Conservation (phyloP, 2,113 vertebrate species). For the Tricholaema leucomelas region DNA sequence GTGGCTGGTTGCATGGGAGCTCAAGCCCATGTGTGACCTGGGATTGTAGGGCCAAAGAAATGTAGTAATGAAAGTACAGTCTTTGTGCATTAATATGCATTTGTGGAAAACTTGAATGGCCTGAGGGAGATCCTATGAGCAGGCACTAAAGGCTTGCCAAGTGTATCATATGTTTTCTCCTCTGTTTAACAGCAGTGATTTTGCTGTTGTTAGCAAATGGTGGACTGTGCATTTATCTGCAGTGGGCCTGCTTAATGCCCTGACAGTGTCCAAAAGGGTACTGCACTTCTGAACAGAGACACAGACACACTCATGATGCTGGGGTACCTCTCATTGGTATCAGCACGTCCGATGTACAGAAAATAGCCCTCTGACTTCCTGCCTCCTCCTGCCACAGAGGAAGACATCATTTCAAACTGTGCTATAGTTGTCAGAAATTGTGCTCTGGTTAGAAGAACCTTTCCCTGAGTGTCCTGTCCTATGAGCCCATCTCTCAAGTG, state of each 20-base stretch:
- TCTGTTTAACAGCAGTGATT: not conserved
- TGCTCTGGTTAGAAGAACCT: not conserved
- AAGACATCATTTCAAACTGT: not conserved
- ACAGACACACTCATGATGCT: not conserved
- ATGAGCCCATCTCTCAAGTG: not conserved
- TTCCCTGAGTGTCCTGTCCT: not conserved
- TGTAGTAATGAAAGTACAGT: not conserved
- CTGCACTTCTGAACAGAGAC: not conserved
- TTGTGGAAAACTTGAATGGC: not conserved
- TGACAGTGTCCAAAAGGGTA: not conserved
- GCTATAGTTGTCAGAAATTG: not conserved
- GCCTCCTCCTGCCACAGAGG: not conserved
- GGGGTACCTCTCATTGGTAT: not conserved
- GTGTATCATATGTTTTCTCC: not conserved
- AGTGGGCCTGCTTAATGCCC: not conserved
- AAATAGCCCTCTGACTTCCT: not conserved
- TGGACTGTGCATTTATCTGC: not conserved
- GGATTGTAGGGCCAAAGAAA: not conserved
- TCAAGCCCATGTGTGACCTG: fast-evolving
- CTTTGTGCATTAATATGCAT: not conserved
- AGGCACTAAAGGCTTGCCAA: not conserved
- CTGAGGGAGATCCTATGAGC: not conserved
- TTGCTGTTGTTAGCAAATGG: not conserved
- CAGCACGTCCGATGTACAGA: not conserved
- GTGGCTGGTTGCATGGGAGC: not conserved